Conservation (phyloP, 1,140 invertebrate species). For the Neodiprion lecontei region DNA sequence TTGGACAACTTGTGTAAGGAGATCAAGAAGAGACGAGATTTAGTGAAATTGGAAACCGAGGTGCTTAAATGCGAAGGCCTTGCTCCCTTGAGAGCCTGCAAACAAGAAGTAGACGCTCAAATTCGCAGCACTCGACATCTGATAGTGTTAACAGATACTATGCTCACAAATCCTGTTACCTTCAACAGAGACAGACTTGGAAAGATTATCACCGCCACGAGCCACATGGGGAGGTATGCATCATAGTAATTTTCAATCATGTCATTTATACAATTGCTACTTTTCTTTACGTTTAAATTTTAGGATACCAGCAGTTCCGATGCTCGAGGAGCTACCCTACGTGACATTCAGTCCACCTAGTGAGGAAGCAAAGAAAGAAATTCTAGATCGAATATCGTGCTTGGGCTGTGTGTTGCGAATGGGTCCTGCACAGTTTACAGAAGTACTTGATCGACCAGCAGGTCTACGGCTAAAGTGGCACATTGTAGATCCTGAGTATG, state of each 20-base stretch:
- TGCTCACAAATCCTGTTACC: slow-evolving; percentile 21
- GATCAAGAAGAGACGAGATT: slow-evolving; percentile 38
- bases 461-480: slow-evolving; percentile 39
- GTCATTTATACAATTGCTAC: neutral
- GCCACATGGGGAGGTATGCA: slow-evolving; percentile 29
- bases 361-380: slow-evolving; percentile 21
- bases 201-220: slow-evolving; percentile 26
- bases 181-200: slow-evolving; percentile 21
- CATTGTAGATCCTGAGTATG: slow-evolving; percentile 37
- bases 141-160: slow-evolving; percentile 26
- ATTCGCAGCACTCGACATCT: slow-evolving; percentile 31
- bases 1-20: slow-evolving; percentile 31
- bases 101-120: slow-evolving; percentile 35
- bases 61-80: slow-evolving; percentile 37
- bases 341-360: slow-evolving; percentile 30
- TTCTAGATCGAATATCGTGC: slow-evolving; percentile 27
- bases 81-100: slow-evolving; percentile 37
- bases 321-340: slow-evolving; percentile 33
- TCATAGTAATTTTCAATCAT: neutral
- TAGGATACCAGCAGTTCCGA: slow-evolving; percentile 38
- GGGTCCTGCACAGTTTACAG: slow-evolving; percentile 35
- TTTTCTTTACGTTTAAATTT: neutral
- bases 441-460: slow-evolving; percentile 38
- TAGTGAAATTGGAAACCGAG: slow-evolving; percentile 37
- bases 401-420: slow-evolving; percentile 30